These are phyloP conservation scores for Trematomus loennbergii DNA, from an alignment of 2,113 vertebrate species.

Conservation along the genomic window DNA sequence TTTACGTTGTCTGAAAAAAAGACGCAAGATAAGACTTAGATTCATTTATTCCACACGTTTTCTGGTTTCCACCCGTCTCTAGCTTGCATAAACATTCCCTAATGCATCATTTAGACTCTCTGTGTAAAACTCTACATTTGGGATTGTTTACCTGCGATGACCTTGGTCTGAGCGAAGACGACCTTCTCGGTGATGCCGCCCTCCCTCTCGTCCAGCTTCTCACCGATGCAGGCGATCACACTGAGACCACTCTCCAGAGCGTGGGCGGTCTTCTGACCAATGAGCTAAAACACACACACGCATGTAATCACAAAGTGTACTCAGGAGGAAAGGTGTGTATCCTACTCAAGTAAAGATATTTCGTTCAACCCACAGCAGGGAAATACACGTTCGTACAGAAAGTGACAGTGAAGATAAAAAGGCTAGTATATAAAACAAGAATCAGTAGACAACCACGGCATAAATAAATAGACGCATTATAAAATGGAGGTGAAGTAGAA, in stretches of 20 bases:
- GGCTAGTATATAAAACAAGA: too few relatives aligned
- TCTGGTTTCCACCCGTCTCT: not conserved
- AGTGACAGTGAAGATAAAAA: too few relatives aligned
- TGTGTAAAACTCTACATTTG: not conserved
- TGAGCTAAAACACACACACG: slow-evolving; percentile 82
- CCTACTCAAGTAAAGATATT: too few relatives aligned
- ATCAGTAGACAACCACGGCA: too few relatives aligned
- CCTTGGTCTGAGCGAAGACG: slow-evolving; percentile 91
- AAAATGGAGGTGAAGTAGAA: too few relatives aligned
- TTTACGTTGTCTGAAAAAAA: slow-evolving; percentile 89
- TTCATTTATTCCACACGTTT: slow-evolving; percentile 28
- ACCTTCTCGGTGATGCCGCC: slow-evolving; percentile 93
- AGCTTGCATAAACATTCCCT: slow-evolving; percentile 14
- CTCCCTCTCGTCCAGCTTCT: slow-evolving; percentile 93
- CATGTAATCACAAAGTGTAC: not conserved
- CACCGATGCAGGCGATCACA: slow-evolving; percentile 93
- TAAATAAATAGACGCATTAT: too few relatives aligned
- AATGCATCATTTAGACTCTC: slow-evolving; percentile 9
- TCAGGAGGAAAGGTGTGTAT: not conserved
- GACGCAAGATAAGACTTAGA: slow-evolving; percentile 21
- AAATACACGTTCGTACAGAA: too few relatives aligned
- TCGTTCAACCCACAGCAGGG: too few relatives aligned
- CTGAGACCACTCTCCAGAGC: slow-evolving; percentile 87
- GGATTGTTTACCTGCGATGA: slow-evolving; percentile 87
- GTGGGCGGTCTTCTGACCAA: slow-evolving; percentile 92